Evolutionary conservation across 2,888 invertebrate genomes (phyloP).

Genomic region (Orchesellides sinensis): DNA sequence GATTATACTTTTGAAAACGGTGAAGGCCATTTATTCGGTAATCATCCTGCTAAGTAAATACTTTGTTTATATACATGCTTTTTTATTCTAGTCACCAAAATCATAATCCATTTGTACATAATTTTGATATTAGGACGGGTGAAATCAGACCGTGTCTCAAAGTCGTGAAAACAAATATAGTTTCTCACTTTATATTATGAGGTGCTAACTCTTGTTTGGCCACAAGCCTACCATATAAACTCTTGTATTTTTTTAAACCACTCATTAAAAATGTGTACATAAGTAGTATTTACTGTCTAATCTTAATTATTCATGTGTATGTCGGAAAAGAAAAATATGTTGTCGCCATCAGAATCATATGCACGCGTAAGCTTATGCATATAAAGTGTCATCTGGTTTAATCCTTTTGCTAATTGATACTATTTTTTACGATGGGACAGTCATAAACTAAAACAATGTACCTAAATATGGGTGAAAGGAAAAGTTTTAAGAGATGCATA

Average conservation of each 20-base stretch:
- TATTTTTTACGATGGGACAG: constrained; percentile 17
- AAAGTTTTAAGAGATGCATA: constrained; percentile 7
- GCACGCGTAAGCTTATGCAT: not conserved
- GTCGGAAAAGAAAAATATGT: too few relatives aligned
- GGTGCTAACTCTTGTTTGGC: too few relatives aligned
- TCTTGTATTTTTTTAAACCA: not conserved
- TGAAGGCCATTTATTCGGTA: not conserved
- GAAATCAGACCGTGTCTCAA: too few relatives aligned
- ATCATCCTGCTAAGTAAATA: not conserved
- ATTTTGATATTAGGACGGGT: not conserved
- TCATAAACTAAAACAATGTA: constrained; percentile 8
- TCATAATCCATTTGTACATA: not conserved
- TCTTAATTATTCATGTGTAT: not conserved
- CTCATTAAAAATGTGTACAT: not conserved
- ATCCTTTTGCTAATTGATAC: constrained; percentile 35
- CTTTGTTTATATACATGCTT: not conserved
- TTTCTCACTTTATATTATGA: too few relatives aligned
- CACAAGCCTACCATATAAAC: not conserved
- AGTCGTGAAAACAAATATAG: too few relatives aligned
- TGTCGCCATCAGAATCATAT: too few relatives aligned
- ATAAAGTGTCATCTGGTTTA: not conserved
- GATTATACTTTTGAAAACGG: not conserved
- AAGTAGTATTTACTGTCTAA: not conserved
- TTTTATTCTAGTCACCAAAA: not conserved
- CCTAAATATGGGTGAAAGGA: constrained; percentile 33